Conservation (phyloP, 30 jellyfish, hydroid and myxozoan genomes). For the Sanderia malayensis region DNA sequence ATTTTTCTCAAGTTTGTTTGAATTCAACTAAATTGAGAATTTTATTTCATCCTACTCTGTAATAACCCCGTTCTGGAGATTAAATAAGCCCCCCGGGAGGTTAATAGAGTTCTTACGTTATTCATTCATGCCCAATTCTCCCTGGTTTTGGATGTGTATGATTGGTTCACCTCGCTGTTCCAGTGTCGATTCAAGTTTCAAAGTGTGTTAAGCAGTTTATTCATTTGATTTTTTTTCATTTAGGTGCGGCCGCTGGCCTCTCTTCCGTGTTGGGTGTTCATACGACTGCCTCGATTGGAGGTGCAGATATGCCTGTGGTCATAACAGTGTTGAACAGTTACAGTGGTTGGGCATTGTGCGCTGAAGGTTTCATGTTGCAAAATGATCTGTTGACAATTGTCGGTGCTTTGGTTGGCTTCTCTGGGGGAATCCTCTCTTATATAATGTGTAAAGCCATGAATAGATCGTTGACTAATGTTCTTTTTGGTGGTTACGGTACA, state of each 20-base stretch:
- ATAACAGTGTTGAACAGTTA: constrained; percentile 93
- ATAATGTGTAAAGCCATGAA: constrained; percentile 98
- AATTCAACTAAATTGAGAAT: too few species aligned
- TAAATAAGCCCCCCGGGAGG: too few species aligned
- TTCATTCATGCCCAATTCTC: too few species aligned
- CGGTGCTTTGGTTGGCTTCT: constrained; percentile 97
- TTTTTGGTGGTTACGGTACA: constrained; percentile 97
- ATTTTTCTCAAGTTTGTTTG: too few species aligned
- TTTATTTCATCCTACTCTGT: too few species aligned
- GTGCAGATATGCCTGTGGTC: constrained; percentile 99
- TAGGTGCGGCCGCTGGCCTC: constrained; percentile 92
- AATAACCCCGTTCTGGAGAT: too few species aligned
- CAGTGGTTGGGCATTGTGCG: constrained; percentile 99
- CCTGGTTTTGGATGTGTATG: too few species aligned
- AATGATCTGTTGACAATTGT: constrained; percentile 90
- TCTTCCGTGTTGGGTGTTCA: constrained; percentile 96
- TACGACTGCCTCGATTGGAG: constrained; percentile 98
- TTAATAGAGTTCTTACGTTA: too few species aligned
- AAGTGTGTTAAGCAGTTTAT: too few species aligned
- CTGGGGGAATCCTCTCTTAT: constrained; percentile 94
- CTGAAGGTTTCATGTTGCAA: constrained; percentile 96
- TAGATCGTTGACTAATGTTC: constrained; percentile 83
- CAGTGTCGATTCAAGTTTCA: too few species aligned
- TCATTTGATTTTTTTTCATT: neutral
- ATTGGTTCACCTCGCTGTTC: too few species aligned